A percentile compares a stretch with the other conserved stretches of the same genome.
Conservation (phyloP, 1,140 invertebrate species). For the Drosophila watanabei region DNA sequence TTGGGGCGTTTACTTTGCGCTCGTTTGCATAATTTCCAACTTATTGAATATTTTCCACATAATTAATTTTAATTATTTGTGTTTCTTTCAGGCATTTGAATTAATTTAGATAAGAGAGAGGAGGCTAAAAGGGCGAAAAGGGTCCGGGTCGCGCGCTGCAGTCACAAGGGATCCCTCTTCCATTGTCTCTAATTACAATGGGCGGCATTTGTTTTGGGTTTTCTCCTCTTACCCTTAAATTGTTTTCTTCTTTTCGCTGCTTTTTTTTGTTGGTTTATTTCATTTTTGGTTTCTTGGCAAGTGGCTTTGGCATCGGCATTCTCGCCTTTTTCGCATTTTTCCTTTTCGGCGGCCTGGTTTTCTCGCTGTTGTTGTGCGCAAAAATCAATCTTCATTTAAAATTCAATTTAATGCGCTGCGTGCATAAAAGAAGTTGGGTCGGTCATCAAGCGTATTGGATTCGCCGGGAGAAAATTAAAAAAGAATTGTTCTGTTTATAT, state of each 20-base stretch:
- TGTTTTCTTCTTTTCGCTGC: conserved; percentile 12
- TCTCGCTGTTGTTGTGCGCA: conserved; percentile 24
- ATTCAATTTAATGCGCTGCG: conserved; percentile 75
- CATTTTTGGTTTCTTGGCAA: conserved; percentile 61
- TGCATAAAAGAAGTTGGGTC: conserved; percentile 62
- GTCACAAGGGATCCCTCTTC: conserved; percentile 49
- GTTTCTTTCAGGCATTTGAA: conserved; percentile 65
- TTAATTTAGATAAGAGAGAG: conserved; percentile 73
- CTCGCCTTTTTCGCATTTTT: conserved; percentile 25
- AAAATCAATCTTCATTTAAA: conserved; percentile 83
- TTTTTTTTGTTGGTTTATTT: conserved; percentile 30
- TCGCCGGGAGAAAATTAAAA: conserved; percentile 49
- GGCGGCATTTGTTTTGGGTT: conserved; percentile 68
- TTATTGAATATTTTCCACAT: conserved; percentile 84
- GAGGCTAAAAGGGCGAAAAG: conserved; percentile 52
- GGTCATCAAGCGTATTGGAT: conserved; percentile 60
- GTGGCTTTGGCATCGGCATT: conserved; percentile 46
- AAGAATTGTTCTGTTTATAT: conserved; percentile 26
- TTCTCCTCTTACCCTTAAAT: conserved; percentile 37
- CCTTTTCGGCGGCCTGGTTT: conserved; percentile 5
- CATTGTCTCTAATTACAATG: conserved; percentile 82
- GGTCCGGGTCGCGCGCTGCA: conserved; percentile 67
- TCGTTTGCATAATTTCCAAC: conserved; percentile 83
- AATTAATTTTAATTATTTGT: conserved; percentile 83
- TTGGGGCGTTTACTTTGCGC: conserved; percentile 70